These are phyloP conservation scores for Lepidostoma basale DNA, from an alignment of 1,140 invertebrate species.

Conservation along the genomic window DNA sequence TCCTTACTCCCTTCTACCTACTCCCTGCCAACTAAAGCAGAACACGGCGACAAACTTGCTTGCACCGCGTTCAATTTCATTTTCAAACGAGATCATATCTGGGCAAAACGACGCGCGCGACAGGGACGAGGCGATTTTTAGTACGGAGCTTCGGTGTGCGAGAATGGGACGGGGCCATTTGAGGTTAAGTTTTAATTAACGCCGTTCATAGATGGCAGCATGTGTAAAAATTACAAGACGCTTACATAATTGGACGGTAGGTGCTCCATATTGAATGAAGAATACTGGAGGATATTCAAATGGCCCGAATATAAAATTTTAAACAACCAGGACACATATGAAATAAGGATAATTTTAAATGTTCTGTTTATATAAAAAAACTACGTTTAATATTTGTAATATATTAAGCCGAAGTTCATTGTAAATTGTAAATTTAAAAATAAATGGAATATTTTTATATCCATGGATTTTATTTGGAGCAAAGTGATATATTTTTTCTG, in stretches of 20 bases:
- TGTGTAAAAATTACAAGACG: constrained; percentile 42
- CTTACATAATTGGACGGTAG: constrained; percentile 43
- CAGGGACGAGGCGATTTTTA: neutral
- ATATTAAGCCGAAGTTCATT: no score
- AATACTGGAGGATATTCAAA: neutral
- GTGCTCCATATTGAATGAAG: neutral
- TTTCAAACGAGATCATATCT: constrained; percentile 41
- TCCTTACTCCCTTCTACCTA: no score
- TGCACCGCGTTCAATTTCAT: constrained; percentile 37
- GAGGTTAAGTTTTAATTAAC: constrained; percentile 44
- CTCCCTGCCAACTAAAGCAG: constrained; percentile 14
- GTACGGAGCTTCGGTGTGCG: neutral
- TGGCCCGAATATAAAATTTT: no score
- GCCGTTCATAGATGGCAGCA: constrained; percentile 34
- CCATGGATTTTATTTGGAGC: no score
- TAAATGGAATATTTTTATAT: no score
- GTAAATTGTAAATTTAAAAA: no score
- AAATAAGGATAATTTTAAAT: no score
- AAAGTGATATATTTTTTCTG: no score
- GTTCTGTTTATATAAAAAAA: no score
- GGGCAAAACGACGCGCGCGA: constrained; percentile 15
- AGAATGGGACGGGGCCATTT: constrained; percentile 7
- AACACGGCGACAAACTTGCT: constrained; percentile 21
- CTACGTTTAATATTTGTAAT: no score
- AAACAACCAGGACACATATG: no score